Percentiles rank a stretch among this genome's conserved stretches.
phyloP scores from a whole-genome alignment of 2,113 vertebrate species.

The Lonchura striata region DNA sequence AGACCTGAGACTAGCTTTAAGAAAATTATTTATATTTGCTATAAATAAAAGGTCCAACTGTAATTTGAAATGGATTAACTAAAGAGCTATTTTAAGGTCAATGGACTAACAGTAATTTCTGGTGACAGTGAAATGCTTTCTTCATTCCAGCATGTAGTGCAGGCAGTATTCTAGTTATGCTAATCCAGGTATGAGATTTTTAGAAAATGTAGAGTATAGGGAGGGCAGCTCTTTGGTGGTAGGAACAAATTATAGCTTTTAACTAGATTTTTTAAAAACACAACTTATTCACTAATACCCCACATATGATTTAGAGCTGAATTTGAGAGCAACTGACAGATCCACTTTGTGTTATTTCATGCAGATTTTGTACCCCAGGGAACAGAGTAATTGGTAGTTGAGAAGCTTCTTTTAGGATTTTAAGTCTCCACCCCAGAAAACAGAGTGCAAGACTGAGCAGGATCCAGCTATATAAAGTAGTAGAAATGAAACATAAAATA shows the following conservation, averaged over 20 bases:
- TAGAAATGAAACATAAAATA: background rate
- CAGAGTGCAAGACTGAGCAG: background rate
- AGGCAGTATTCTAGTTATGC: background rate
- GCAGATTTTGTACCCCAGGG: background rate
- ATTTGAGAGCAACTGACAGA: background rate
- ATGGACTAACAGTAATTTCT: background rate
- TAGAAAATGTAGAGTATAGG: background rate
- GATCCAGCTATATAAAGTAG: background rate
- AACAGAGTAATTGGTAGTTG: constrained; percentile 43
- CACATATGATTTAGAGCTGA: background rate
- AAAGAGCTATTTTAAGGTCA: background rate
- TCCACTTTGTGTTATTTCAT: background rate
- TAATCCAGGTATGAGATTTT: background rate
- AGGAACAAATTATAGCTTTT: background rate
- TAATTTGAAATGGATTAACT: background rate
- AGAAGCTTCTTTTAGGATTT: constrained; percentile 48
- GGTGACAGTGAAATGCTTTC: background rate
- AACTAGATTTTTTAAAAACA: background rate
- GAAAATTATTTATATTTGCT: background rate
- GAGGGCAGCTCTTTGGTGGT: background rate
- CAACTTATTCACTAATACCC: background rate
- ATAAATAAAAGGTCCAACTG: background rate
- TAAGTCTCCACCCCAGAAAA: constrained; percentile 13
- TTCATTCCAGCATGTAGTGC: background rate
- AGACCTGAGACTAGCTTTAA: background rate